phyloP scores from a whole-genome alignment of 2,113 vertebrate species.

The Desmodus rotundus region DNA sequence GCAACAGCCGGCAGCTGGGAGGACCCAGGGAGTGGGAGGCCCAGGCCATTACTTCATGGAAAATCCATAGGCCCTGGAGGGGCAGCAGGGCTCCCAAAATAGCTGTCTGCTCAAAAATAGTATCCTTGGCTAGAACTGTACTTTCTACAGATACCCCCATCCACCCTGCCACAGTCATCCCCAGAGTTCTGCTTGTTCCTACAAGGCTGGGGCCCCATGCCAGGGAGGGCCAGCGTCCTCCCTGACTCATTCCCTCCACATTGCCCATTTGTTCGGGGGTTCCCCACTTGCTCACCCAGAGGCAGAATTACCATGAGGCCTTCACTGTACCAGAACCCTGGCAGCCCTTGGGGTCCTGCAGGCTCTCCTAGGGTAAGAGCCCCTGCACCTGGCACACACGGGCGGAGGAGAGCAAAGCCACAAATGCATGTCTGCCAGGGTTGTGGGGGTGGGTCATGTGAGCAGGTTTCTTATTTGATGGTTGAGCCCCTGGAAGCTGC shows the following conservation, averaged over 20 bases:
- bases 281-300: background rate
- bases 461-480: background rate
- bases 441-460: fast-evolving
- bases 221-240: background rate
- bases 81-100: slow-evolving; percentile 45
- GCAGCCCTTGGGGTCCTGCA: background rate
- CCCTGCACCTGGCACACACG: background rate
- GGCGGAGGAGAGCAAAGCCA: background rate
- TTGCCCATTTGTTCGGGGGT: background rate
- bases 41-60: slow-evolving; percentile 58
- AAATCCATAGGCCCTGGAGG: slow-evolving; percentile 28
- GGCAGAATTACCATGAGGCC: no score
- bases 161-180: background rate
- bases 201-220: fast-evolving
- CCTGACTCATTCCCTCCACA: background rate
- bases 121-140: background rate
- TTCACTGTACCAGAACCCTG: background rate
- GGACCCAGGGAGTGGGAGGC: slow-evolving; percentile 20
- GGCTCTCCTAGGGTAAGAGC: background rate
- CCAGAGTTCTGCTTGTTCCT: background rate
- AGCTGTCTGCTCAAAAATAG: slow-evolving; percentile 49
- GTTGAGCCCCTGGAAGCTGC: background rate
- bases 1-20: background rate
- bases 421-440: fast-evolving
- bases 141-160: background rate